These are phyloP conservation scores for Sitobion miscanthi DNA, from an alignment of 1,140 invertebrate species.

Conservation along the genomic window DNA sequence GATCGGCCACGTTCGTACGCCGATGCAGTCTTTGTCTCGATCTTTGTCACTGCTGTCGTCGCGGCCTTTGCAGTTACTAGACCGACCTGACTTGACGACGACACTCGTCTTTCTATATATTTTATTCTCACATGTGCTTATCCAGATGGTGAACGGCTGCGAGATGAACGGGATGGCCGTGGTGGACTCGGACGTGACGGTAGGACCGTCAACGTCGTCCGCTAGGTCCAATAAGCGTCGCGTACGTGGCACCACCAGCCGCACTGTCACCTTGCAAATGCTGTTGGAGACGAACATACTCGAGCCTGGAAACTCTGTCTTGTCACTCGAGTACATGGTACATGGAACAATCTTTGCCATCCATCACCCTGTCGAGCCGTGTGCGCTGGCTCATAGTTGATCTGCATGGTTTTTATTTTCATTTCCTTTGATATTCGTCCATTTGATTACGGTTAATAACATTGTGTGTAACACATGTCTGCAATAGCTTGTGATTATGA, in stretches of 20 bases:
- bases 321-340: conserved; percentile 90
- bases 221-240: neutral
- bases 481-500: neutral
- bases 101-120: neutral
- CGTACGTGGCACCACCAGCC: conserved; percentile 66
- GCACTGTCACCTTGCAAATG: conserved; percentile 83
- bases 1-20: neutral
- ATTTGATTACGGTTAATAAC: neutral
- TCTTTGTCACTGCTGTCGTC: neutral
- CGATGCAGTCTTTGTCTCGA: neutral
- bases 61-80: neutral
- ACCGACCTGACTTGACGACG: neutral
- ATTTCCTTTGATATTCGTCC: neutral
- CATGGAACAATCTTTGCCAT: conserved; percentile 55
- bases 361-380: no score
- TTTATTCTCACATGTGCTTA: neutral
- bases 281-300: conserved; percentile 80
- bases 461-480: neutral
- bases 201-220: neutral
- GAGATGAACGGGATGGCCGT: neutral
- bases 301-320: conserved; percentile 77
- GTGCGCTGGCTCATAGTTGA: neutral
- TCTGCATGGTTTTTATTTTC: neutral
- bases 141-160: neutral
- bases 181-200: neutral